Evolutionary conservation across 2,888 invertebrate genomes (phyloP).

Genomic region (Metallyticus violacea): DNA sequence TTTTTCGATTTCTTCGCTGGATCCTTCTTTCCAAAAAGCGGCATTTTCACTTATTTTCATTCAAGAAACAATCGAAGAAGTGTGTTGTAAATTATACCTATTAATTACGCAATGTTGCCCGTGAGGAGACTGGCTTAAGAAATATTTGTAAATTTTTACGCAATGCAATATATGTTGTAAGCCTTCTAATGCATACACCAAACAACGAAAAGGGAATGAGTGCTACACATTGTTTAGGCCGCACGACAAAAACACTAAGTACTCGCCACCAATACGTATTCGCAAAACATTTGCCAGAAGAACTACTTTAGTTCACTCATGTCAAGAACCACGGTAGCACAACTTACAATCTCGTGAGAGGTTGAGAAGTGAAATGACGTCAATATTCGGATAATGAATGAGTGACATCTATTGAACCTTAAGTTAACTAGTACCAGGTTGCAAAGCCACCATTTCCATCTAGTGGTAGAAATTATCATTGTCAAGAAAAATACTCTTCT

Average conservation of each 20-base stretch:
- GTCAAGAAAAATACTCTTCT: too few relatives aligned
- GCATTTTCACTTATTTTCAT: conserved; percentile 59
- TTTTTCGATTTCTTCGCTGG: conserved; percentile 81
- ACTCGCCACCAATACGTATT: background rate
- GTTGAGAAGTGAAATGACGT: background rate
- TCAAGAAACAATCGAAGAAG: conserved; percentile 2
- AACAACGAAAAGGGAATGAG: background rate
- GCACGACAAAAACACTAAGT: background rate
- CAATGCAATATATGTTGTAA: background rate
- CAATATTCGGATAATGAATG: background rate
- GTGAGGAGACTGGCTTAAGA: background rate
- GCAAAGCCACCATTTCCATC: background rate
- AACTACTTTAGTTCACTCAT: background rate
- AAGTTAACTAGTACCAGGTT: background rate
- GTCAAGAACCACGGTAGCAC: background rate
- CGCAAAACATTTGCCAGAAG: background rate
- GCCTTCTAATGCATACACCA: background rate
- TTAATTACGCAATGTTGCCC: background rate
- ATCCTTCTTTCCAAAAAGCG: conserved; percentile 87
- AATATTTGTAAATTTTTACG: background rate
- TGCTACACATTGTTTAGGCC: conserved; percentile 11
- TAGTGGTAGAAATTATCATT: too few relatives aligned
- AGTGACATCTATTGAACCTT: background rate
- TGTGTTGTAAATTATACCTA: background rate
- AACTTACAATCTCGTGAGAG: background rate